Base-by-base conservation (phyloP, 2,113 vertebrate genomes). In the Mus spicilegus region DNA sequence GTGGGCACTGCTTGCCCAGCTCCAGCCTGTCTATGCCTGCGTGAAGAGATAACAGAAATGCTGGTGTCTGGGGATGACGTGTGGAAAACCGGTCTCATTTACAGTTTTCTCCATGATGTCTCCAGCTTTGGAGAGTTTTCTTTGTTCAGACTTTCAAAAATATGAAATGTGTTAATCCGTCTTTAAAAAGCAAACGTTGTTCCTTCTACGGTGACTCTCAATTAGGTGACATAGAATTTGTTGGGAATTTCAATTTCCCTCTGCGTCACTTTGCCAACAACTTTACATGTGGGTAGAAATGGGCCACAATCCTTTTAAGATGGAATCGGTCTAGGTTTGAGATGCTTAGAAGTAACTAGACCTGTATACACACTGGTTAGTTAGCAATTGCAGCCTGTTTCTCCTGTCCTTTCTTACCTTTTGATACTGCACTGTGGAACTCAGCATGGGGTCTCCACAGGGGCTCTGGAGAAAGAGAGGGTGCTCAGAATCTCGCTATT, bases 261-360 rank as follows among this genome's bases (percentile, higher is more conserved):
- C n/a, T 80, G 63, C 61, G 6, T 92, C 92, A 28, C 28, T 95
- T 95, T 73, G 5, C 12, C 2, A 33, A 7, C 73, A 46, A 78
- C 72, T 76, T 87, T 61, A 77, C 56, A 12, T 73, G 87, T 80
- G 30, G 91, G 30, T 76, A 85, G 85, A 90, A 87, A 81, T 80
- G n/a, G 12, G 19, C 20, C 30, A 75, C 56, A 92, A 82, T 84
- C 46, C 56, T 70, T 78, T 97, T 69, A 88, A 94, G 33, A n/a
- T 54, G 26, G 26, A 95, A 13, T 24, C 13, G 20, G 63, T 87
- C 42, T 51, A 19, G 42, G 28, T 69, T 14, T 69, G 30, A 69
- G 63, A 93, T 81, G 75, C 93, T 96, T 73, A 67, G 73, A 95
- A 90, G n/a, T 80, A 91, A n/a, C 54, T 91, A 93, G 61, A 93